Evolutionary conservation across 2,888 invertebrate species (phyloP).

Genomic region (Neocrepidodera transversa): DNA sequence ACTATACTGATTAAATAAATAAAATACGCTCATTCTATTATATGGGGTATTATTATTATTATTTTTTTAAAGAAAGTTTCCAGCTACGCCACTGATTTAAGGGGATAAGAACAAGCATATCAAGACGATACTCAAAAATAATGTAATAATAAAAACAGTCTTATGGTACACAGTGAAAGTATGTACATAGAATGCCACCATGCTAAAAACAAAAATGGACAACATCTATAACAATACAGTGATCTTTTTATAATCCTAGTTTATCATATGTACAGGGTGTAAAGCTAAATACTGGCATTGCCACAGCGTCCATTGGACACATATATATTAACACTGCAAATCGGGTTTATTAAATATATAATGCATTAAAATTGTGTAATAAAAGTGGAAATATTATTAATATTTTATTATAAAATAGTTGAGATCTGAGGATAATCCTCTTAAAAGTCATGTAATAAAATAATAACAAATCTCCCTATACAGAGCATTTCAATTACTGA

Average conservation of each 20-base stretch:
- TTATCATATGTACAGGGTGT: conserved; percentile 45
- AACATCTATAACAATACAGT: conserved; percentile 59
- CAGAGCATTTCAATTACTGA: no score
- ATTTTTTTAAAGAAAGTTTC: no score
- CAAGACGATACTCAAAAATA: conserved; percentile 41
- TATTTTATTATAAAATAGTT: conserved; percentile 12
- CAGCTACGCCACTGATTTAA: neutral
- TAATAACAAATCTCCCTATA: neutral
- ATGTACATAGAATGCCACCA: conserved; percentile 54
- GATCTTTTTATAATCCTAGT: conserved; percentile 42
- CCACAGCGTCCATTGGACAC: conserved; percentile 56
- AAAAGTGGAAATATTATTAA: neutral
- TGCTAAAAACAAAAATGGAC: conserved; percentile 53
- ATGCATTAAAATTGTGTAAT: neutral
- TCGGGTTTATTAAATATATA: conserved; percentile 26
- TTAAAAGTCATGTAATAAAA: conserved; percentile 3
- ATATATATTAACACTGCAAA: conserved; percentile 45
- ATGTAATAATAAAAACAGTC: conserved; percentile 56
- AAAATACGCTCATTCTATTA: no score
- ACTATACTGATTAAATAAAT: no score
- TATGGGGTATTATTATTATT: no score
- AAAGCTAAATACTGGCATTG: conserved; percentile 60
- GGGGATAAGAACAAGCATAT: conserved; percentile 44
- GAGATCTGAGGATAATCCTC: conserved; percentile 7
- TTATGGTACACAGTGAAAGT: conserved; percentile 56